phyloP scores from a whole-genome alignment of 2,113 vertebrate species.

The Bubo blakistoni region DNA sequence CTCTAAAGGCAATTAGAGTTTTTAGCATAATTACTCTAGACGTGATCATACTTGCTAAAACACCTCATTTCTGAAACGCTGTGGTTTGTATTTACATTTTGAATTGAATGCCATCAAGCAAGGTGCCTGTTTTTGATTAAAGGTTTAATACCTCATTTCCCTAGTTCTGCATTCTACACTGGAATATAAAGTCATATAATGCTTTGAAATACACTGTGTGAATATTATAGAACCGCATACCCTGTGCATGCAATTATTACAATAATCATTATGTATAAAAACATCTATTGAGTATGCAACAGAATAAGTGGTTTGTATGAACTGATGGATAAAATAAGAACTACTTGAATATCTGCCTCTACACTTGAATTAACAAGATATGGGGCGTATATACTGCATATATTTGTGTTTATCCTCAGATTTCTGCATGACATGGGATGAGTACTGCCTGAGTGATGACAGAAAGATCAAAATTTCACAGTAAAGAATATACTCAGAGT shows the following conservation, averaged over 20 bases:
- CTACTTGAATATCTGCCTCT: not conserved
- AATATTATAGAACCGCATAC: not conserved
- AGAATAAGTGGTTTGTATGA: not conserved
- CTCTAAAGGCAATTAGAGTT: conserved; percentile 4
- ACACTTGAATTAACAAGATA: not conserved
- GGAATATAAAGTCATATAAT: not conserved
- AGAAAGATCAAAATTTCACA: not conserved
- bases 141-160: not conserved
- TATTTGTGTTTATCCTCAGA: not conserved
- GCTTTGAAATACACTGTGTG: not conserved
- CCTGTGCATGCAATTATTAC: not conserved
- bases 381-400: too few relatives aligned
- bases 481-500: accelerated
- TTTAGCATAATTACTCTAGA: conserved; percentile 33
- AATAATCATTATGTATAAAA: not conserved
- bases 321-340: not conserved
- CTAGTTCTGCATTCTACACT: not conserved
- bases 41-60: not conserved
- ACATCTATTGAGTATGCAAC: not conserved
- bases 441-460: not conserved
- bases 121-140: not conserved
- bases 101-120: not conserved
- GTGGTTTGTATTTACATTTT: not conserved
- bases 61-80: not conserved
- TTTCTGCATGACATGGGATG: not conserved